These are phyloP conservation scores for Cheilinus undulatus DNA, from an alignment of 2,113 vertebrate species.

Conservation along the genomic window DNA sequence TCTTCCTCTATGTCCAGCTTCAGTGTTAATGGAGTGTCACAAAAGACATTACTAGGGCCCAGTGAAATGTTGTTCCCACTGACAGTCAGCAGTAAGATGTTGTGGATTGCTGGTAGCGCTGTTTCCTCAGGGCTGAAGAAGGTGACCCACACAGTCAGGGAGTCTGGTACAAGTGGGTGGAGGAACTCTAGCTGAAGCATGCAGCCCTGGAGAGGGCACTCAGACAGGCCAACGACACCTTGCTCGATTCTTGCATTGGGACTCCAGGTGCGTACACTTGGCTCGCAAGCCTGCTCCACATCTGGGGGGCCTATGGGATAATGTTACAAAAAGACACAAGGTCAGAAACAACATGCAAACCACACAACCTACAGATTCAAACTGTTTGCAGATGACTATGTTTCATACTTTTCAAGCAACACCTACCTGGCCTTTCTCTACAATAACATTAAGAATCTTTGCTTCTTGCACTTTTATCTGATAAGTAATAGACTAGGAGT, in stretches of 20 bases:
- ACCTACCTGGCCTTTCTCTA: neutral
- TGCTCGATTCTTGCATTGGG: constrained; percentile 91
- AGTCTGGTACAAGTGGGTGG: constrained; percentile 90
- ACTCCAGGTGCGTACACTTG: constrained; percentile 97
- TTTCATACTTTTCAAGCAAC: neutral
- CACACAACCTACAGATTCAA: neutral
- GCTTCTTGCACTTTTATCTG: no score
- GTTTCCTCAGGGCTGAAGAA: constrained; percentile 92
- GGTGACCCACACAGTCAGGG: constrained; percentile 95
- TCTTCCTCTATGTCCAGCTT: constrained; percentile 88
- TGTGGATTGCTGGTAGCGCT: constrained; percentile 90
- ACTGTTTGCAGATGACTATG: neutral
- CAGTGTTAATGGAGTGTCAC: constrained; percentile 93
- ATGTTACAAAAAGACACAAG: constrained; percentile 21
- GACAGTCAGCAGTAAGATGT: constrained; percentile 91
- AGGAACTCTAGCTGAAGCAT: constrained; percentile 94
- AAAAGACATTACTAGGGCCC: constrained; percentile 94
- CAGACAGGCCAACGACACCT: constrained; percentile 85
- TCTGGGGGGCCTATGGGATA: constrained; percentile 92
- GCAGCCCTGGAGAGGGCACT: constrained; percentile 92
- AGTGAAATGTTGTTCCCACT: constrained; percentile 91
- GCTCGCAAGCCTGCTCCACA: constrained; percentile 95
- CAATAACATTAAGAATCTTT: neutral
- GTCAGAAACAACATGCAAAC: neutral
- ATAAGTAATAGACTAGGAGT: constrained; percentile 2